Base-by-base conservation (phyloP, 2,113 vertebrate species). In the Pluvianellus socialis region DNA sequence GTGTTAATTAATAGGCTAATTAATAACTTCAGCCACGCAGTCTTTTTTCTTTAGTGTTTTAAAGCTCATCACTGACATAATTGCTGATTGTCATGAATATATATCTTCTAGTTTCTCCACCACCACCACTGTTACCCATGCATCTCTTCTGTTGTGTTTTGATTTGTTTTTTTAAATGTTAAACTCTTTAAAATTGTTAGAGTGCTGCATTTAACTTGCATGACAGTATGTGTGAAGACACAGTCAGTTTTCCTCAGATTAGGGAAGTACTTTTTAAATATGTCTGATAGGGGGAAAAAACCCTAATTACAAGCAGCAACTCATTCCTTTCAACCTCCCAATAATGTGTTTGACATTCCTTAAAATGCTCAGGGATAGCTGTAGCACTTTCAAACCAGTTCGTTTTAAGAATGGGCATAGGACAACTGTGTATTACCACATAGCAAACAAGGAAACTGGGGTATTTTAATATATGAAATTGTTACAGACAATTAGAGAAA, bases 401-500 rank as follows among this genome's bases (percentile, higher is more conserved):
- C 30, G 4, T 58, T 38, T 50, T 45, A 67, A 73, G 35, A 35
- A 70, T 0, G 2, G 67, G 20, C 17, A 18, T 1, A 45, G 16
- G 32, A 56, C 7, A 72, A 8, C 12, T 56, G 40, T 73, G 19
- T n/a, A 10, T 45, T 61, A 42, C 45, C 1, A 2, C 71, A 17
- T 3, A 86, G 40, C 33, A 89, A 88, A 66, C 42, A 67, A 82
- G 56, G 17, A 79, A 93, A 91, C 18, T 56, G 50, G 59, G 70
- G 5, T 26, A 16, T 63, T 87, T 53, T 32, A 92, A 63, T 61
- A 30, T 40, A 59, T 49, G 71, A 68, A 94, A 92, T 97, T 82
- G 52, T 75, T 79, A 80, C 58, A 85, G 77, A 66, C 47, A 96
- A 90, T 91, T 84, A 97, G 67, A 88, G 21, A 28, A 94, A 93